These are phyloP conservation scores for Ranitomeya imitator DNA, from an alignment of 2,113 vertebrate genomes.

Conservation along the genomic window DNA sequence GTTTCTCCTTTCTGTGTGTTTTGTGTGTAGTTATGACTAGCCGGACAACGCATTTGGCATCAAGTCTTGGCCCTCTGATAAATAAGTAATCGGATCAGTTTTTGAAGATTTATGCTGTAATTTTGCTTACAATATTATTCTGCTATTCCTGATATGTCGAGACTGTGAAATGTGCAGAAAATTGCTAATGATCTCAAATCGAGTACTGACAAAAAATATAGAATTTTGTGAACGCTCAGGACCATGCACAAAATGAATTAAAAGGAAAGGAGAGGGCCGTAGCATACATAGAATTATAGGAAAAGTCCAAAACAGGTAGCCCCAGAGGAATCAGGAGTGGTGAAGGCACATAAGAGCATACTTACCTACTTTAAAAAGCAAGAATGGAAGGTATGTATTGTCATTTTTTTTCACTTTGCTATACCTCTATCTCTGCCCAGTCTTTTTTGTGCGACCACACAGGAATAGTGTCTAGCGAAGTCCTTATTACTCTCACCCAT, in stretches of 20 bases:
- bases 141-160: neutral
- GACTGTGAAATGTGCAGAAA: neutral
- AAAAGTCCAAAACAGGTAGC: no score
- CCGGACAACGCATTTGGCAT: neutral
- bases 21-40: neutral
- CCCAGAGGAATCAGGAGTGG: no score
- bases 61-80: neutral
- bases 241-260: neutral
- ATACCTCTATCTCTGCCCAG: no score
- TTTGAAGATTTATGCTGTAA: neutral
- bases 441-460: no score
- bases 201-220: neutral
- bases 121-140: neutral
- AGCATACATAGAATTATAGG: no score
- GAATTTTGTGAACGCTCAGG: neutral
- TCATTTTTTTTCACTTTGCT: no score
- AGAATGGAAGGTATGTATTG: no score
- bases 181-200: neutral
- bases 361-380: no score
- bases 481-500: no score
- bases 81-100: neutral
- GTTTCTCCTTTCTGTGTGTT: neutral
- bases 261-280: neutral
- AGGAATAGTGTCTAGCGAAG: no score
- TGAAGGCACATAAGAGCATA: no score